Evolutionary conservation across 2,797 vertebrate genomes (phyloP), one percentile per base, ranked within the genome.

Genomic region (Oryzias dopingdopingensis): DNA sequence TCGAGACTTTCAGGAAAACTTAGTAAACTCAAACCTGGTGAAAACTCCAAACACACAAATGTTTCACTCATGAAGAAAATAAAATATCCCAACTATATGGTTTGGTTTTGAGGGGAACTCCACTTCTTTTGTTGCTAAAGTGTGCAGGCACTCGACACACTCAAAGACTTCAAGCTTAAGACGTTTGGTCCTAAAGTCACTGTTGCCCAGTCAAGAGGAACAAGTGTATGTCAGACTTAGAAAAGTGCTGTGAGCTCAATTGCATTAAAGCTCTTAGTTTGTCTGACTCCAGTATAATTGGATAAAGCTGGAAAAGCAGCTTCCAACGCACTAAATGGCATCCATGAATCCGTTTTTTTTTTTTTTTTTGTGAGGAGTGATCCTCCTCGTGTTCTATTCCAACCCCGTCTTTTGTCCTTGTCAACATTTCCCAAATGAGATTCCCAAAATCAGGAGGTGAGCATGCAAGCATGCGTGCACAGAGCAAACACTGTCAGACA

Each of bases 201-300:
- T 87, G 86, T 87, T 82, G 63, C 62, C 77, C 90, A 90, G 83
- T 86, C 81, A 87, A 89, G 87, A 84, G 89, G 89, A 92, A 91
- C 90, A 85, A 89, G 87, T 81, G 83, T 61, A 88, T 90, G 89
- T 90, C 87, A 87, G 86, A 87, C 88, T 89, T 81, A 81, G 84
- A 84, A 86, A 91, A 89, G 86, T 86, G 88, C 83, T 49, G 76
- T 74, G 79, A 85, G 88, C 89, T 90, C 90, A 90, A 90, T 90
- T 90, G 88, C 88, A 91, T 90, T 89, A 89, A 89, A 87, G 88
- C 86, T 86, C 85, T 89, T 89, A 84, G 88, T 89, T 89, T 89
- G 86, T 86, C 80, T 76, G 81, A 77, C 87, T 88, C 74, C 86
- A 86, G 85, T 86, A 85, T 92, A 92, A 91, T 90, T 91, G 90